phyloP scores from a whole-genome alignment of 2,888 invertebrate genomes.

The Helleia helle region DNA sequence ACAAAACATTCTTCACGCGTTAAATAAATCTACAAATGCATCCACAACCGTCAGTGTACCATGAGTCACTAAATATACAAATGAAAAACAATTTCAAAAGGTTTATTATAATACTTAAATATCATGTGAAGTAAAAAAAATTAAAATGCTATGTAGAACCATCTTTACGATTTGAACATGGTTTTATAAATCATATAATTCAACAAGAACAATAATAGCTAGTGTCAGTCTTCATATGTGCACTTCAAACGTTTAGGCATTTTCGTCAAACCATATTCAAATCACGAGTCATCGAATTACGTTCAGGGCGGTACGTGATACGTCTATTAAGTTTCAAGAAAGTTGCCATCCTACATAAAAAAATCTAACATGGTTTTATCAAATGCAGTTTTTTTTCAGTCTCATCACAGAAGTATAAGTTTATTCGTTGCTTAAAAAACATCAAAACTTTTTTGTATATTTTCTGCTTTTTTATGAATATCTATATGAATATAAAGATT shows the following conservation, averaged over 20 bases:
- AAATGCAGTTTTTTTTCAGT: conserved; percentile 1
- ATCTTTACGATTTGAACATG: conserved; percentile 12
- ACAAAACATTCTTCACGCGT: conserved; percentile 1
- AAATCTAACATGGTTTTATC: background rate
- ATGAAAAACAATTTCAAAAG: conserved; percentile 1
- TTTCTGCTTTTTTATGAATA: too few species aligned
- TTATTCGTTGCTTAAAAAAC: too few species aligned
- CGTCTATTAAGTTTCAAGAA: background rate
- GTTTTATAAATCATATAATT: conserved; percentile 27
- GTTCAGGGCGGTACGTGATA: background rate
- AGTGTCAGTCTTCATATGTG: conserved; percentile 64
- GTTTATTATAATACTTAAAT: background rate
- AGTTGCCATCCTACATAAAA: background rate
- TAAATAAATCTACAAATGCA: conserved; percentile 7
- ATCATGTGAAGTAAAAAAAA: conserved; percentile 1
- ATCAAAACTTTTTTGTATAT: too few species aligned
- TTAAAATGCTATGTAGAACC: conserved; percentile 10
- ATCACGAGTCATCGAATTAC: background rate
- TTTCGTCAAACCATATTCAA: background rate
- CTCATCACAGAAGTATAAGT: conserved; percentile 2
- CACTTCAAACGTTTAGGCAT: conserved; percentile 20
- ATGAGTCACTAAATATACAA: background rate
- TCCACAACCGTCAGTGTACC: background rate
- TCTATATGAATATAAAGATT: too few species aligned
- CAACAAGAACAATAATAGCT: conserved; percentile 45